Conservation (phyloP, 2,888 invertebrate genomes). For the Scaptomyza tumidula region DNA sequence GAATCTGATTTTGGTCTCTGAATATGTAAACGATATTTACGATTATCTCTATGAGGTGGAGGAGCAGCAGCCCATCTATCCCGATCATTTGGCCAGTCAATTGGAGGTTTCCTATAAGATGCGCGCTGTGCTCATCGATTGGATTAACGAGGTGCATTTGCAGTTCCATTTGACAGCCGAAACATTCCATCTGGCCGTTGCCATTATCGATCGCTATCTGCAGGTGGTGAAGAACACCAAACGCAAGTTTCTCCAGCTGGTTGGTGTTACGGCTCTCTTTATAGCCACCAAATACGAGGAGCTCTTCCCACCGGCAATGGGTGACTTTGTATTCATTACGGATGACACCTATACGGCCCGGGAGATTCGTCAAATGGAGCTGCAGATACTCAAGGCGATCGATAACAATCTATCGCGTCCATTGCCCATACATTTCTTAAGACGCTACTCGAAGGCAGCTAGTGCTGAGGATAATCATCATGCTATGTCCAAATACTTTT, state of each 20-base stretch:
- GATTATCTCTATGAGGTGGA: conserved; percentile 92
- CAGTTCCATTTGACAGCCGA: conserved; percentile 94
- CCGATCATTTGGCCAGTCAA: conserved; percentile 89
- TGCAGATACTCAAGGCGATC: conserved; percentile 89
- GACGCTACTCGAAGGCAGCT: conserved; percentile 89
- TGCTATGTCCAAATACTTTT: conserved; percentile 94
- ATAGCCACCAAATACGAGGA: conserved; percentile 98
- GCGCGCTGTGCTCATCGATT: conserved; percentile 95
- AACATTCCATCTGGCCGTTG: conserved; percentile 94
- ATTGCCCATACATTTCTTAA: conserved; percentile 93
- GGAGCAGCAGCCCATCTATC: conserved; percentile 87
- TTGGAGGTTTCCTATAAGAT: conserved; percentile 90
- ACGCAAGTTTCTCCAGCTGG: conserved; percentile 91
- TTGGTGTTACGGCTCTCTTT: conserved; percentile 95
- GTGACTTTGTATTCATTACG: conserved; percentile 95
- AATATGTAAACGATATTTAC: conserved; percentile 96
- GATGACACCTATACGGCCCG: conserved; percentile 92
- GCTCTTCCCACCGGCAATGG: conserved; percentile 93
- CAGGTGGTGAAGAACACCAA: conserved; percentile 86
- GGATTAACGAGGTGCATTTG: conserved; percentile 96
- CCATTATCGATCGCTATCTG: conserved; percentile 95
- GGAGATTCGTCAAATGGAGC: conserved; percentile 94
- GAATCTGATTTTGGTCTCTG: conserved; percentile 92
- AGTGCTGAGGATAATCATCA: conserved; percentile 88
- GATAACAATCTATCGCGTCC: conserved; percentile 94